Evolutionary conservation across 2,888 invertebrate genomes (phyloP), one percentile per base, ranked within the genome.

Genomic region (Drosophila quinaria): DNA sequence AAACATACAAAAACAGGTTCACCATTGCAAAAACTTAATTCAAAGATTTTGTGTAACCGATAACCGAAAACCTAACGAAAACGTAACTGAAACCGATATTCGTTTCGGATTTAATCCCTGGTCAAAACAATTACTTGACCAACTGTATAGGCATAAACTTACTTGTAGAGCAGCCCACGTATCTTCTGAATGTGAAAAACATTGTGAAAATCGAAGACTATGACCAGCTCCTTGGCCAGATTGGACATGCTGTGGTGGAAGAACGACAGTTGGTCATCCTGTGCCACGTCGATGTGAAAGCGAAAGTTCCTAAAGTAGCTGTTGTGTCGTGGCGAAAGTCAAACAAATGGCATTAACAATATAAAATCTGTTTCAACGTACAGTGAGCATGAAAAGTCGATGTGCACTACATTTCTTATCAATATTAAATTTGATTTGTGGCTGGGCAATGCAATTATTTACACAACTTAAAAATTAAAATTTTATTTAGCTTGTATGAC

Each of bases 221-320:
- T 90, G 58, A 87, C 90, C 62, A 92, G 77, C 83, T 93, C 92
- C 66, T 80, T 90, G 60, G 90, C 91, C 81, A 93, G 77, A 80
- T 91, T 90, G 66, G 88, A 81, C 65, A 93, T 83, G 59, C 83
- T 87, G 62, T 91, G 90, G 64, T 92, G 89, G 80, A 92, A 93
- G 82, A 93, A 93, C 65, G 89, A 83, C 79, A 91, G 86, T 71
- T 93, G 92, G 44, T 90, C 90, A 80, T 92, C 92, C 85, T 90
- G 89, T 65, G 90, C 90, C 74, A 92, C 79, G 74, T 92, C 81
- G 55, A 93, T 80, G 69, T 88, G 88, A 78, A 92, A 92, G 81
- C 92, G 91, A 71, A 92, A 92, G 79, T 92, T 91, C 74, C 80
- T 89, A 78, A 93, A 93, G 81, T 92, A 93, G 79, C 92, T 93